phyloP scores from a whole-genome alignment of 1,140 invertebrate species.

The Theocolax elegans region DNA sequence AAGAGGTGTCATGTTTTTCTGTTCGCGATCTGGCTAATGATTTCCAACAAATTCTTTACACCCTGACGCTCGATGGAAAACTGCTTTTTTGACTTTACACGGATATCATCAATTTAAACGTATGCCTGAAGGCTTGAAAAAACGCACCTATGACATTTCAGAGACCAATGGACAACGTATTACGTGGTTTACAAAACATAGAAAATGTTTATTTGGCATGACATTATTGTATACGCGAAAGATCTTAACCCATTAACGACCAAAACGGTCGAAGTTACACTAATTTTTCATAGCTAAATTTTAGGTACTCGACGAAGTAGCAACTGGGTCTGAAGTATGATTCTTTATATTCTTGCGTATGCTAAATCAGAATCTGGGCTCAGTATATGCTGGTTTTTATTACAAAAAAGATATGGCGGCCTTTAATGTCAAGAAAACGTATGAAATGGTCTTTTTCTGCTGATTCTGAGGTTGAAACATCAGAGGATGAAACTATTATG shows the following conservation, averaged over 20 bases:
- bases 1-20: constrained; percentile 52
- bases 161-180: background rate
- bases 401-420: too few relatives aligned
- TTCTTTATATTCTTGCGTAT: too few relatives aligned
- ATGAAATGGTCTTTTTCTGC: background rate
- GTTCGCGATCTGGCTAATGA: constrained; percentile 18
- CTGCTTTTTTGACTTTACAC: background rate
- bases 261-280: too few relatives aligned
- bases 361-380: too few relatives aligned
- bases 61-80: background rate
- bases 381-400: too few relatives aligned
- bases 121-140: background rate
- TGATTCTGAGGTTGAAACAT: background rate
- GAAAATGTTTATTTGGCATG: constrained; percentile 10
- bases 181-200: background rate
- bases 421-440: too few relatives aligned
- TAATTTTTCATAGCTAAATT: too few relatives aligned
- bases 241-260: background rate
- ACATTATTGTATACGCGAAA: background rate
- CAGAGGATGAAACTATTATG: background rate
- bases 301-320: too few relatives aligned
- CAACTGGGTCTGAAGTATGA: too few relatives aligned
- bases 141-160: background rate
- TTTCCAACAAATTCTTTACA: background rate
- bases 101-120: background rate